Evolutionary conservation across 2,888 invertebrate genomes (phyloP), one percentile per base, ranked within the genome.

Genomic region (Piscicola geometra): DNA sequence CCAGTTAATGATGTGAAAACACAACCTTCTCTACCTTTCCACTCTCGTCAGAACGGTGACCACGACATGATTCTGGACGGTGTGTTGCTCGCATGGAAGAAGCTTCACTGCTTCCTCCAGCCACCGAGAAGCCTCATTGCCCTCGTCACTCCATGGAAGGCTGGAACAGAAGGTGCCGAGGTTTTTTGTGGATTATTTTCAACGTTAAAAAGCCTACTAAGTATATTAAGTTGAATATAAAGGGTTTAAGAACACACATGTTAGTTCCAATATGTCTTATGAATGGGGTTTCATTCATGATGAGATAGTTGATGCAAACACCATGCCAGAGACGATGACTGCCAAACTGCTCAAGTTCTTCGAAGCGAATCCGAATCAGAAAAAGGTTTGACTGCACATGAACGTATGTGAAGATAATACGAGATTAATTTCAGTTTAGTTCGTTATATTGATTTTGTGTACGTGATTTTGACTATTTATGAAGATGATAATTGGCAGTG

Each of bases 1-100:
- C 21, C 50, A 47, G 9, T 47, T 47, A 47, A 15, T 47, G 41
- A 41, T 5, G 41, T 41, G 5, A 41, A 5, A 41, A 41, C 41
- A 41, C 41, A 9, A 41, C 41, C 41, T 41, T 15, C 41, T 5
- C 41, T 9, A 41, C 41, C 41, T 15, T 41, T 15, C 41, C 5
- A 5, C 41, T 9, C 41, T 9, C 5, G 15, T 15, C n/a, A 56
- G 60, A 21, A 56, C 25, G 5, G 12, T 21, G n/a, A 21, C n/a
- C 60, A 56, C 60, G 60, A 15, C 12, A 56, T 56, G 60, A 21
- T 56, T 56, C 60, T 56, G n/a, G 60, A 56, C 60, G 5, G 60
- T n/a, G 25, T 56, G n/a, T 3, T 25, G 21, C 25, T 56, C 21
- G 25, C n/a, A 21, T 56, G 60, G 60, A 56, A 56, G 25, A 56